phyloP scores from a whole-genome alignment of 2,888 invertebrate genomes.

The Thera britannica region DNA sequence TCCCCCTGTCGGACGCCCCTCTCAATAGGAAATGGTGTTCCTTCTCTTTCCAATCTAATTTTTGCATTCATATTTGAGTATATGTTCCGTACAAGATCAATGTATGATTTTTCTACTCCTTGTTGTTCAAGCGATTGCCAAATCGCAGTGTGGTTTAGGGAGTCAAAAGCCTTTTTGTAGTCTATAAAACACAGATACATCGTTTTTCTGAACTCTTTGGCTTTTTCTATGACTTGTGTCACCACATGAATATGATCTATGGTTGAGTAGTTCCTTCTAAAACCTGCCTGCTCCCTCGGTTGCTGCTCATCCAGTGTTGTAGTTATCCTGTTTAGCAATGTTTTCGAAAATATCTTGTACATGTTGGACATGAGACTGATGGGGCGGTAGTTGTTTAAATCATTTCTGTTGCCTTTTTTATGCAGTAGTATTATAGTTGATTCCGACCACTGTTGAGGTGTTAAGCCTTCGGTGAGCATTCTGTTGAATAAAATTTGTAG shows the following conservation, averaged over 20 bases:
- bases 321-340: not conserved
- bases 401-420: not conserved
- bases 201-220: not conserved
- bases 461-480: not conserved
- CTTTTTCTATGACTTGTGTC: not conserved
- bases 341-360: constrained; percentile 1
- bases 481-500: not conserved
- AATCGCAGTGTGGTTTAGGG: no score
- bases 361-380: constrained; percentile 1
- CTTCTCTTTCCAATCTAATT: no score
- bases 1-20: no score
- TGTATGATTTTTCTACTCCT: no score
- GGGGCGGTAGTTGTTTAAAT: not conserved
- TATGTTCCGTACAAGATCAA: no score
- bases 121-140: no score
- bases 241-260: not conserved
- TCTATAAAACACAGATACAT: not conserved
- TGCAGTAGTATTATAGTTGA: not conserved
- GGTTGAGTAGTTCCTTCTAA: not conserved
- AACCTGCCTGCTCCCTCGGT: constrained; percentile 3
- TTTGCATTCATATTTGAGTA: no score
- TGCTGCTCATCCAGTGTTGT: not conserved
- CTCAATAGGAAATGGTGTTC: no score
- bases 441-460: constrained; percentile 1
- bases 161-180: no score